A percentile compares a stretch with the other conserved stretches of the same genome.
These are phyloP conservation scores for Myzus persicae DNA, from an alignment of 1,140 invertebrate genomes.

Conservation along the genomic window DNA sequence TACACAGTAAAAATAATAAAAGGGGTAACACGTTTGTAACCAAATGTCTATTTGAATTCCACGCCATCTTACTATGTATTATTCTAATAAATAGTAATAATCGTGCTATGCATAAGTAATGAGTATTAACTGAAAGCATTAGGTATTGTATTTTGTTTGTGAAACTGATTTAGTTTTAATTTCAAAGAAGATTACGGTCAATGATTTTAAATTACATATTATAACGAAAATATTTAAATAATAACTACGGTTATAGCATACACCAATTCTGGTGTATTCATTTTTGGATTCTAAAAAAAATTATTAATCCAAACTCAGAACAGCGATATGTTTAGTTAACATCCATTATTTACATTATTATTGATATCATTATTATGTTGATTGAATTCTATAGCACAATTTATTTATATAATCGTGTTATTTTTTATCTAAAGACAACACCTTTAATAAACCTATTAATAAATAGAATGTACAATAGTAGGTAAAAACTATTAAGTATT, in stretches of 20 bases:
- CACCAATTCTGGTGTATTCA: neutral
- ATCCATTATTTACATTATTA: neutral
- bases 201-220: neutral
- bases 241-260: neutral
- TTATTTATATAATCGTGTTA: too few species aligned
- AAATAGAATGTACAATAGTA: too few species aligned
- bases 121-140: neutral
- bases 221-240: neutral
- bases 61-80: neutral
- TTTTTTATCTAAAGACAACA: too few species aligned
- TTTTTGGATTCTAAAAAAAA: neutral
- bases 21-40: slow-evolving; percentile 9
- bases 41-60: neutral
- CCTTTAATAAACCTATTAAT: too few species aligned
- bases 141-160: neutral
- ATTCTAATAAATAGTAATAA: neutral
- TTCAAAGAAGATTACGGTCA: neutral
- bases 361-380: too few species aligned
- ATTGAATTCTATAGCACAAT: too few species aligned
- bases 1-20: slow-evolving; percentile 50
- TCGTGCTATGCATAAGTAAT: neutral
- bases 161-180: neutral
- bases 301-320: neutral
- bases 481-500: too few species aligned
- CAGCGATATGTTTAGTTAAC: neutral